Evolutionary conservation across 2,888 invertebrate species (phyloP).

Genomic region (Falcaria lacertinaria): DNA sequence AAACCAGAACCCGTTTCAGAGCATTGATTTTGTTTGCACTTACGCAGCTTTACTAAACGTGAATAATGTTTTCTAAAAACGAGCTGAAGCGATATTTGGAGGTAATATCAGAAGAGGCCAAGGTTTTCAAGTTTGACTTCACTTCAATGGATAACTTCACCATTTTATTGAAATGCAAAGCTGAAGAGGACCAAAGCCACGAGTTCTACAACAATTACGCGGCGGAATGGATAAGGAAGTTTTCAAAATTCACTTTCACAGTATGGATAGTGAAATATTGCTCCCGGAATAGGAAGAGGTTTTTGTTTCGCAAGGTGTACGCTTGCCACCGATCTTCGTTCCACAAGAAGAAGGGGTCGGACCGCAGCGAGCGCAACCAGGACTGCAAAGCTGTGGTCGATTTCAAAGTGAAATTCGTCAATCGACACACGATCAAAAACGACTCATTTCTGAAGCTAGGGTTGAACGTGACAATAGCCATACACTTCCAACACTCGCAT

Average conservation of each 20-base stretch:
- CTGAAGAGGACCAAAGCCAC: constrained; percentile 13
- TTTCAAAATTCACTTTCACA: constrained; percentile 34
- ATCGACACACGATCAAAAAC: constrained; percentile 30
- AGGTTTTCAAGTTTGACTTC: constrained; percentile 25
- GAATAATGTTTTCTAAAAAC: constrained; percentile 18
- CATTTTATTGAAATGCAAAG: constrained; percentile 25
- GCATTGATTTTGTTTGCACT: constrained; percentile 4
- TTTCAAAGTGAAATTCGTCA: constrained; percentile 32
- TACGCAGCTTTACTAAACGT: neutral
- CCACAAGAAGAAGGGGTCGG: constrained; percentile 29
- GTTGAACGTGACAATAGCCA: constrained; percentile 25
- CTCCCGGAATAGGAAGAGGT: constrained; percentile 24
- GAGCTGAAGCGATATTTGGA: constrained; percentile 20
- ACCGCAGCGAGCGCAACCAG: constrained; percentile 15
- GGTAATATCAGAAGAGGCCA: constrained; percentile 22
- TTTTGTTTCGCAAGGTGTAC: constrained; percentile 30
- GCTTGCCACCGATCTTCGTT: constrained; percentile 26
- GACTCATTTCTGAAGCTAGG: constrained; percentile 26
- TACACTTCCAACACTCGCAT: constrained; percentile 35
- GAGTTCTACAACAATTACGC: constrained; percentile 23
- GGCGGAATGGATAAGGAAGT: constrained; percentile 30
- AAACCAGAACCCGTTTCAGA: constrained; percentile 2
- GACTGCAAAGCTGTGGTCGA: constrained; percentile 34
- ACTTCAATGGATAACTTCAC: constrained; percentile 25
- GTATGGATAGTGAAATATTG: constrained; percentile 28